Conservation (phyloP, 30 jellyfish, hydroid and myxozoan species). For the Phacellophora camtschatica region DNA sequence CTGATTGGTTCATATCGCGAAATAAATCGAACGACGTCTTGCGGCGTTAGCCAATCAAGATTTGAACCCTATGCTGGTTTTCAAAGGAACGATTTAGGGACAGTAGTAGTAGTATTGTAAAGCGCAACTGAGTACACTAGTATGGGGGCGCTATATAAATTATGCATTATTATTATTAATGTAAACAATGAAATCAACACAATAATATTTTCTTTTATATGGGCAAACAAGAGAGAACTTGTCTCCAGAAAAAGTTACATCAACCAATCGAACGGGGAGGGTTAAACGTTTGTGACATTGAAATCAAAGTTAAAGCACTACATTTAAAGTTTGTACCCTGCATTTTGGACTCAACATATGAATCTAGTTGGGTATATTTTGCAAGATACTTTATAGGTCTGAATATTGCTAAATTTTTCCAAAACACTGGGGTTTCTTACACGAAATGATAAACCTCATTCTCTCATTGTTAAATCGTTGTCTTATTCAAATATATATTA, state of each 20-base stretch:
- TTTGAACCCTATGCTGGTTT: no score
- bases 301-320: neutral
- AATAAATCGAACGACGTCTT: no score
- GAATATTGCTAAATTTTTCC: neutral
- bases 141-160: no score
- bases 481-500: neutral
- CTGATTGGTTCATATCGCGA: no score
- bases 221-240: constrained; percentile 5
- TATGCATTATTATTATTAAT: no score
- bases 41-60: no score
- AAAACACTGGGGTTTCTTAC: neutral
- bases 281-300: neutral
- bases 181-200: no score
- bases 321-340: neutral
- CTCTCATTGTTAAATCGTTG: neutral
- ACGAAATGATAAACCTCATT: neutral
- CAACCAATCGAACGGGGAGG: neutral
- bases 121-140: no score
- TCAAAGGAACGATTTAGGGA: no score
- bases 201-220: no score
- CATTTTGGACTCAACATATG: neutral
- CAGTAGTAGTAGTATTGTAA: no score
- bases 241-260: neutral
- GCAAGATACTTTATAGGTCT: neutral
- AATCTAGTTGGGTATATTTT: neutral